Evolutionary conservation across 2,797 vertebrate genomes (phyloP).

Genomic region (Karalla daura): DNA sequence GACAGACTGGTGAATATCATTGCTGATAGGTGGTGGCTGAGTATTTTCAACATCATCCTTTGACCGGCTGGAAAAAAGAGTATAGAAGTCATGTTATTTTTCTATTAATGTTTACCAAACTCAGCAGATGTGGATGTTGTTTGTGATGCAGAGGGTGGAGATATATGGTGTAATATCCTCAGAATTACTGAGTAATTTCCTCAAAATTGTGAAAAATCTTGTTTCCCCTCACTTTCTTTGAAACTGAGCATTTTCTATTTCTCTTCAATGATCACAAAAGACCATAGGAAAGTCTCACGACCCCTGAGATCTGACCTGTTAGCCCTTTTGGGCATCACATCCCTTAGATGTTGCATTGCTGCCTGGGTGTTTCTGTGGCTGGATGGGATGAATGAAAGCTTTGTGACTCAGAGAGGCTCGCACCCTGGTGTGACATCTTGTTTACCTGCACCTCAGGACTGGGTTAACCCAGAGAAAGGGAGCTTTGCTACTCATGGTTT

Average conservation of each 20-base stretch:
- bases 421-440: constrained; percentile 34
- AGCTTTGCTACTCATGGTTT: not conserved
- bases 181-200: not conserved
- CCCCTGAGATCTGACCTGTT: too few species aligned
- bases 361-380: not conserved
- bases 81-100: too few species aligned
- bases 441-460: constrained; percentile 1
- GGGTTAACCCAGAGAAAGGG: not conserved
- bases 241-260: too few species aligned
- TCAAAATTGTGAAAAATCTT: too few species aligned
- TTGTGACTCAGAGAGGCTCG: constrained; percentile 19
- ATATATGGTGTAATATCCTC: not conserved
- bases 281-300: not conserved
- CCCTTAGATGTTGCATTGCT: too few species aligned
- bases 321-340: not conserved
- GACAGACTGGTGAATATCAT: not conserved
- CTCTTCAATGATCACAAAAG: not conserved
- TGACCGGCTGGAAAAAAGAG: too few species aligned
- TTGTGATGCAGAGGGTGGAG: not conserved
- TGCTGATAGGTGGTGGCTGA: not conserved
- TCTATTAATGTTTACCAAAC: too few species aligned
- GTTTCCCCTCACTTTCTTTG: too few species aligned
- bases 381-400: constrained; percentile 34
- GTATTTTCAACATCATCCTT: too few species aligned
- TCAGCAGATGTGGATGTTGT: too few species aligned